Conservation (phyloP, 35 echinoderm and acorn worm species). For the Lytechinus variegatus region DNA sequence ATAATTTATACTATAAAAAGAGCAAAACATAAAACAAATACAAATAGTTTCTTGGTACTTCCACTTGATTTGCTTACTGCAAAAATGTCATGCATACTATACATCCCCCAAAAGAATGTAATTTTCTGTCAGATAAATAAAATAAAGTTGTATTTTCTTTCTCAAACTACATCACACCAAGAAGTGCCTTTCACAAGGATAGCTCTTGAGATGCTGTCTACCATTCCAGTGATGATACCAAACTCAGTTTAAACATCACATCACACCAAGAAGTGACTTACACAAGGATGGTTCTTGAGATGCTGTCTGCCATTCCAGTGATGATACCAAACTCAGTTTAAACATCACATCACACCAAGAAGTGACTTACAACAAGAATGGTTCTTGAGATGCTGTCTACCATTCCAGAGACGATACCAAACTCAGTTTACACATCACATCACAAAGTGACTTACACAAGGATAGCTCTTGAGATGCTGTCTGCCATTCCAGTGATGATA, state of each 20-base stretch:
- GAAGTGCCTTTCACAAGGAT: conserved; percentile 63
- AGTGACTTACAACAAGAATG: not conserved
- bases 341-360: no score
- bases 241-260: not conserved
- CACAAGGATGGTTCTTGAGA: conserved; percentile 74
- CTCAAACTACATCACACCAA: no score
- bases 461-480: conserved; percentile 81
- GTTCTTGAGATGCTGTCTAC: no score
- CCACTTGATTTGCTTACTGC: no score
- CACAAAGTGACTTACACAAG: conserved; percentile 50
- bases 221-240: conserved; percentile 93
- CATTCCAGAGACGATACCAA: conserved; percentile 59
- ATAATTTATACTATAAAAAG: no score
- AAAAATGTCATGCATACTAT: no score
- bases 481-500: conserved; percentile 87
- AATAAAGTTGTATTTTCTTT: no score
- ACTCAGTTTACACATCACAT: no score
- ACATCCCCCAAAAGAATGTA: no score
- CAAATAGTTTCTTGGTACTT: no score
- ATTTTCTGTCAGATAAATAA: no score
- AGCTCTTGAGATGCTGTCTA: conserved; percentile 80
- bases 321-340: conserved; percentile 71
- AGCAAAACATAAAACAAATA: no score
- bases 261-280: conserved; percentile 19
- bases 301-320: conserved; percentile 86